Evolutionary conservation across 1,140 invertebrate genomes (phyloP).

Genomic region (Eumaeus atala): DNA sequence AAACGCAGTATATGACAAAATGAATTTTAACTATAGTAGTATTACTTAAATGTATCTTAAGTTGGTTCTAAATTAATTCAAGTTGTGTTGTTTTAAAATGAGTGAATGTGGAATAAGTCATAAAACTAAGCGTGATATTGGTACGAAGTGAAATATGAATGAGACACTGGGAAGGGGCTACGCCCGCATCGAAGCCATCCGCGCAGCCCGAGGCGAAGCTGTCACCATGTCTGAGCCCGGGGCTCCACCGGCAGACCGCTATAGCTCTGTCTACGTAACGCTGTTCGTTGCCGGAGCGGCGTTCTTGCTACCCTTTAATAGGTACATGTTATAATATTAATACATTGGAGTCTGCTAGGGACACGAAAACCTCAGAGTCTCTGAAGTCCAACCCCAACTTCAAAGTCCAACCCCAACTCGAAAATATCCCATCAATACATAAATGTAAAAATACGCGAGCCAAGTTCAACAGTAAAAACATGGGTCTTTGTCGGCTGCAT

Average conservation of each 20-base stretch:
- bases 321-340: conserved; percentile 69
- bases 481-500: no score
- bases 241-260: conserved; percentile 82
- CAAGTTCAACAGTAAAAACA: no score
- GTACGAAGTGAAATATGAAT: conserved; percentile 73
- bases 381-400: no score
- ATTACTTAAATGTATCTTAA: conserved; percentile 6
- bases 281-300: conserved; percentile 90
- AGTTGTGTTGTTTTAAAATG: background rate
- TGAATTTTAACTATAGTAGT: background rate
- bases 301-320: conserved; percentile 93
- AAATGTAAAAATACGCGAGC: no score
- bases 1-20: background rate
- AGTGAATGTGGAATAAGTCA: conserved; percentile 4
- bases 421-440: no score
- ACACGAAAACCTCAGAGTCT: no score
- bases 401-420: no score
- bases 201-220: conserved; percentile 52
- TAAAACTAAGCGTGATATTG: conserved; percentile 17
- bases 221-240: conserved; percentile 62
- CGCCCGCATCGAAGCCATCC: conserved; percentile 72
- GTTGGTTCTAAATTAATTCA: background rate
- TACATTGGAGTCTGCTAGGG: no score
- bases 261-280: conserved; percentile 85
- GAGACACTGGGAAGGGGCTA: conserved; percentile 81